phyloP scores from a whole-genome alignment of 2,797 vertebrate species.

The Agapornis canus region DNA sequence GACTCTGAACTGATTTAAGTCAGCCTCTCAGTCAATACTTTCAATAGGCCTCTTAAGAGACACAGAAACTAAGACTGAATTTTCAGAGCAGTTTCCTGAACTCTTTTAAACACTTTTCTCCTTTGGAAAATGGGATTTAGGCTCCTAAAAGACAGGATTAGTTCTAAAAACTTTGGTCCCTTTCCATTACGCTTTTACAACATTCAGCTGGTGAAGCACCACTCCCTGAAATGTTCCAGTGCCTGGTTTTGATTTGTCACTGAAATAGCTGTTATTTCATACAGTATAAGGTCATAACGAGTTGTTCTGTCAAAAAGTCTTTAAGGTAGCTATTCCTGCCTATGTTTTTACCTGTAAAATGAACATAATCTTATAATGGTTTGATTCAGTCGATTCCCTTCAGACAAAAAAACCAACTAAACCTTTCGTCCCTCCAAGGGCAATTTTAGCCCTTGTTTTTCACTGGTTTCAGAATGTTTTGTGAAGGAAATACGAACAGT shows the following conservation, averaged over 20 bases:
- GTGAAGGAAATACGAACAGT: background rate
- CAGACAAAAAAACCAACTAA: background rate
- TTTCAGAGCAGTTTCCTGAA: background rate
- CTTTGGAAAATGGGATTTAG: background rate
- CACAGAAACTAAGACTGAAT: background rate
- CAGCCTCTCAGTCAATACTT: background rate
- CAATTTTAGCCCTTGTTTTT: background rate
- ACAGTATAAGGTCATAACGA: background rate
- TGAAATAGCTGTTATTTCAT: background rate
- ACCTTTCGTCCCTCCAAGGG: background rate
- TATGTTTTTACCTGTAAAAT: background rate
- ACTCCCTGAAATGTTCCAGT: background rate
- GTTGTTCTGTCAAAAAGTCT: background rate
- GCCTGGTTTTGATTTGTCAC: background rate
- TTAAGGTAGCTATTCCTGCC: background rate
- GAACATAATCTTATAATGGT: background rate
- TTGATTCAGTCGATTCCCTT: background rate
- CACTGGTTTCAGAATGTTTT: background rate
- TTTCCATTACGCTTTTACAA: background rate
- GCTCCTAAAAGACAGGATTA: background rate
- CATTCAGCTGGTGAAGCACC: background rate
- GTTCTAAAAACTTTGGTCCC: background rate
- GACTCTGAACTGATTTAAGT: background rate
- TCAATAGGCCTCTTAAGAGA: background rate
- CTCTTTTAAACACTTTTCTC: background rate